Conservation (phyloP, 2,888 invertebrate species). For the Coremacera marginata region DNA sequence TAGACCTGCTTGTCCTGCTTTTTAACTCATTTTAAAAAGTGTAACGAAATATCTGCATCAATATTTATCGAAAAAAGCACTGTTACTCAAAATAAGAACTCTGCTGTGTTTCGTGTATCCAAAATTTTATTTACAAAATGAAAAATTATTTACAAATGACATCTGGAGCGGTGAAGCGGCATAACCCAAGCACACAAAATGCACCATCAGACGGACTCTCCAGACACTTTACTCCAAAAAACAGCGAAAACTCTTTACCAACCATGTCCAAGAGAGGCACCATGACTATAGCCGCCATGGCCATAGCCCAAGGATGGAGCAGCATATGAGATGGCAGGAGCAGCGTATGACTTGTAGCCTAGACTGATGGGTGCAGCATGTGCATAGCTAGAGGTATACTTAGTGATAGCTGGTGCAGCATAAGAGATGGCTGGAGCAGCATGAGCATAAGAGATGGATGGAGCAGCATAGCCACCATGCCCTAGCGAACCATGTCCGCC, state of each 20-base stretch:
- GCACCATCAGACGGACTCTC: no score
- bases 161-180: not conserved
- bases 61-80: not conserved
- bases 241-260: conserved; percentile 54
- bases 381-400: conserved; percentile 53
- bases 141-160: conserved; percentile 33
- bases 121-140: conserved; percentile 33
- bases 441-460: conserved; percentile 48
- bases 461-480: conserved; percentile 37
- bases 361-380: conserved; percentile 50
- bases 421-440: conserved; percentile 52
- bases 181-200: no score
- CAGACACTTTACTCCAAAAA: no score
- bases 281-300: conserved; percentile 43
- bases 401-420: conserved; percentile 52
- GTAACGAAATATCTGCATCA: not conserved
- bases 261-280: conserved; percentile 56
- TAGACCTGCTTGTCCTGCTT: no score
- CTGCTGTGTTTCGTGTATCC: not conserved
- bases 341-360: conserved; percentile 51
- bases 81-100: not conserved
- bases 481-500: conserved; percentile 44
- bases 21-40: no score
- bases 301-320: conserved; percentile 53
- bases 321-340: conserved; percentile 64